Percentiles rank a stretch among this genome's conserved stretches.
Evolutionary conservation across 2,113 vertebrate genomes (phyloP).

Genomic region (Odobenus rosmarus): DNA sequence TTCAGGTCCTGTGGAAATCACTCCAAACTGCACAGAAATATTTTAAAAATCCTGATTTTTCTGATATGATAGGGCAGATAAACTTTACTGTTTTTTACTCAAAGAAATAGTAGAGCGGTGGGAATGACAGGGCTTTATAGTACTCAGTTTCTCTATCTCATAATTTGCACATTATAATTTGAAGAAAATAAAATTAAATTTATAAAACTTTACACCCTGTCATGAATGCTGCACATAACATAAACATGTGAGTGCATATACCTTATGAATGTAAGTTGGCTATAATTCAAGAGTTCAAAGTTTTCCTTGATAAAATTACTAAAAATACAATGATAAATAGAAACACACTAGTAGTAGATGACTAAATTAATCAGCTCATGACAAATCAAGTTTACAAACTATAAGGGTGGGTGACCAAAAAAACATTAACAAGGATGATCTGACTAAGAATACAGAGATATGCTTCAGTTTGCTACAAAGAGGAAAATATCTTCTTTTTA

Average conservation of each 20-base stretch:
- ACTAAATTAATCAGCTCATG: background rate
- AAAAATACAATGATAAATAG: background rate
- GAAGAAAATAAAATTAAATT: background rate
- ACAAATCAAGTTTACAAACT: background rate
- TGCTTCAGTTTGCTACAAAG: background rate
- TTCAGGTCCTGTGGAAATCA: background rate
- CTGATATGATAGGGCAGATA: background rate
- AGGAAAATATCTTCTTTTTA: background rate
- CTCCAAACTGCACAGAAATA: background rate
- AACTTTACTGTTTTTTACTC: background rate
- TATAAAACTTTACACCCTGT: accelerated
- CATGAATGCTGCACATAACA: background rate
- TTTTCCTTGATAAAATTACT: background rate
- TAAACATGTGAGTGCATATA: background rate
- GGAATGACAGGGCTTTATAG: accelerated
- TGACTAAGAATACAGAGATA: background rate
- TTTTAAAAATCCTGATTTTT: background rate
- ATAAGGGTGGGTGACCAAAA: background rate
- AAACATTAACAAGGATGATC: background rate
- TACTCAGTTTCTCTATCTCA: background rate
- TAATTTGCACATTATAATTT: background rate
- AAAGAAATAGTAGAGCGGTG: background rate
- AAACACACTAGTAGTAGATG: background rate
- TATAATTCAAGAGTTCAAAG: background rate
- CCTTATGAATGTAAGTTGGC: background rate